A percentile compares a stretch with the other conserved stretches of the same genome.
These are phyloP conservation scores for Escarpia spicata DNA, from an alignment of 2,888 invertebrate genomes.

Conservation along the genomic window DNA sequence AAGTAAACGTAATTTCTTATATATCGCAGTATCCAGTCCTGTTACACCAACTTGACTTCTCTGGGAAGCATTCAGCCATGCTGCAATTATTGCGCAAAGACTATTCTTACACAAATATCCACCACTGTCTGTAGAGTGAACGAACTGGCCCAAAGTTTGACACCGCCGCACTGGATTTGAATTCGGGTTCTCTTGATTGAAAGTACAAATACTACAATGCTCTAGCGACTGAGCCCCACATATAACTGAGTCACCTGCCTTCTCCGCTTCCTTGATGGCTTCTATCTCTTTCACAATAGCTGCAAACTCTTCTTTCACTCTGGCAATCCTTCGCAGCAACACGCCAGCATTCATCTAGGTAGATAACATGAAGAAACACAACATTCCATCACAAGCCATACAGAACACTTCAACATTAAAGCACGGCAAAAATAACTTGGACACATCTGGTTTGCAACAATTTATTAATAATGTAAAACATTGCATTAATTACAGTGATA, in stretches of 20 bases:
- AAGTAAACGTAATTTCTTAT: no score
- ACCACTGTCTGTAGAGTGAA: no score
- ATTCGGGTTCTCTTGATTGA: no score
- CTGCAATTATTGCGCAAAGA: no score
- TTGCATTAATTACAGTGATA: neutral
- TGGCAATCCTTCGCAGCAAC: neutral
- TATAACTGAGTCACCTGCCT: neutral
- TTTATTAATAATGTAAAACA: neutral
- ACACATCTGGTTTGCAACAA: neutral
- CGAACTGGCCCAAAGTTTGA: no score
- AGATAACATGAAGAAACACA: neutral
- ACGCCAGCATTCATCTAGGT: slow-evolving; percentile 37
- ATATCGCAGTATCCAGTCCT: no score
- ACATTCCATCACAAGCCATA: neutral
- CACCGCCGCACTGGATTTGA: no score
- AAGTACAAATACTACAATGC: no score
- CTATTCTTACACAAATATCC: no score
- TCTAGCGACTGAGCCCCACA: no score
- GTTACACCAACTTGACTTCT: no score
- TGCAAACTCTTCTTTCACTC: neutral
- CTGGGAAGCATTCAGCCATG: no score
- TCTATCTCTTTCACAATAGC: neutral
- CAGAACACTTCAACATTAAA: neutral
- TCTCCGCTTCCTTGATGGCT: neutral
- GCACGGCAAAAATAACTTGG: neutral